Percentiles rank a stretch among this genome's conserved stretches.
Evolutionary conservation across 2,888 invertebrate genomes (phyloP).

Genomic region (Strigamia crassipes): DNA sequence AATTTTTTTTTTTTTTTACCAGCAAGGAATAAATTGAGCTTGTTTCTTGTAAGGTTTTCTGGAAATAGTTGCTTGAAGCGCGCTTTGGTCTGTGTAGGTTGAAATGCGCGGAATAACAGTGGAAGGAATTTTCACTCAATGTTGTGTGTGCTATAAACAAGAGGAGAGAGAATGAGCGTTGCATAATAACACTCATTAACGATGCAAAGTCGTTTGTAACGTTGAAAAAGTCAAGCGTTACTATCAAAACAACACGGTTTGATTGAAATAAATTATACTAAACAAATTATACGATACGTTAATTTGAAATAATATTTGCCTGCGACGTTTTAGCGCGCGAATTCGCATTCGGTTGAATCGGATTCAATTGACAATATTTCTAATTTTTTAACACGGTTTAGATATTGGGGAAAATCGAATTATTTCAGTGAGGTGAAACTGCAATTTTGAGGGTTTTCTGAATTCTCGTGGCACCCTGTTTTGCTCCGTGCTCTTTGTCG

Average conservation of each 20-base stretch:
- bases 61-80: not conserved
- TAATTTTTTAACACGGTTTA: no score
- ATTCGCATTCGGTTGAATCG: no score
- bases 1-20: not conserved
- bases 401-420: no score
- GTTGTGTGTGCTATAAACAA: slow-evolving; percentile 32
- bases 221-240: not conserved
- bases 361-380: no score
- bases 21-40: not conserved
- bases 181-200: slow-evolving; percentile 24
- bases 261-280: not conserved
- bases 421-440: no score
- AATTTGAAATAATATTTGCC: no score
- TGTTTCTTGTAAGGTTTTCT: slow-evolving; percentile 5
- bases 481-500: not conserved
- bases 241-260: slow-evolving; percentile 6
- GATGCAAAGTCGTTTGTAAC: slow-evolving; percentile 24
- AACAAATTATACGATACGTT: not conserved
- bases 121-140: slow-evolving; percentile 14
- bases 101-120: not conserved
- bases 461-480: no score
- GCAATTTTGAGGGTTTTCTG: no score
- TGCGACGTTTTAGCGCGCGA: no score
- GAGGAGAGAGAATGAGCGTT: not conserved
- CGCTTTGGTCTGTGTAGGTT: not conserved